Percentiles rank a stretch among this genome's conserved stretches.
These are phyloP conservation scores for Apodemus agrarius DNA, from an alignment of 2,797 vertebrate genomes.

Conservation along the genomic window DNA sequence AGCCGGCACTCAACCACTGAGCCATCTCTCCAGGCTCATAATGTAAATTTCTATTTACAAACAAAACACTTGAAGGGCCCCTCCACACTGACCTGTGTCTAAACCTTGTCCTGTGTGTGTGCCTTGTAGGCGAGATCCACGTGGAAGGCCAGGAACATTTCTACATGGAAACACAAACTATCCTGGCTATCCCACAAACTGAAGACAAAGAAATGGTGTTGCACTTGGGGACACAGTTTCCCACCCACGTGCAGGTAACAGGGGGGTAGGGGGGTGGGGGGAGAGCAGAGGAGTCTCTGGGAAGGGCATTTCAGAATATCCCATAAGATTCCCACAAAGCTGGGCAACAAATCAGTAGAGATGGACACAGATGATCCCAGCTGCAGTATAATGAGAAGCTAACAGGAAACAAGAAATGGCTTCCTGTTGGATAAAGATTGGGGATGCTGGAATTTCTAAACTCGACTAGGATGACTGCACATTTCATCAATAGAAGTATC, in stretches of 20 bases:
- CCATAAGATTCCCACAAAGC: not conserved
- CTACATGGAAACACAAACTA: slow-evolving; percentile 84
- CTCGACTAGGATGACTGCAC: not conserved
- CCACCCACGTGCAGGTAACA: slow-evolving; percentile 81
- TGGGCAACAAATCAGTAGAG: not conserved
- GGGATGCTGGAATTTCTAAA: not conserved
- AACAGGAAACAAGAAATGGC: not conserved
- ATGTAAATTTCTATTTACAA: not conserved
- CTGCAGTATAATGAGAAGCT: not conserved
- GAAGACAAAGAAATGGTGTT: slow-evolving; percentile 84
- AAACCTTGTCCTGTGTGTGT: slow-evolving; percentile 43
- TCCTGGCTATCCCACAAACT: slow-evolving; percentile 80
- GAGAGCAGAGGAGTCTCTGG: not conserved
- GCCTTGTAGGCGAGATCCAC: slow-evolving; percentile 78
- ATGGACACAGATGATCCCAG: not conserved
- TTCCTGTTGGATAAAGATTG: not conserved
- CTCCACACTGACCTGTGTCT: not conserved
- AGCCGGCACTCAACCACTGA: not conserved
- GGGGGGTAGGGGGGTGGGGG: too few species aligned
- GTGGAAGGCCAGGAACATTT: slow-evolving; percentile 85
- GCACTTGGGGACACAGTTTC: slow-evolving; percentile 79
- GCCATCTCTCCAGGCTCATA: not conserved
- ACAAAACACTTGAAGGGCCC: not conserved
- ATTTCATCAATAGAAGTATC: not conserved
- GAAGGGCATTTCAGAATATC: not conserved